Conservation (phyloP, 2,113 vertebrate genomes). For the Rattus norvegicus region GRCr8 NC_086027.1:86621501-86622000, state of each 20-base stretch:
- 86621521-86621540: conserved; percentile 56
- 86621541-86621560: conserved; percentile 8
- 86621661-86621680: not conserved
- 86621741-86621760: not conserved
- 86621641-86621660: not conserved
- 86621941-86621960: not conserved
- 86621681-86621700: not conserved
- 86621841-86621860: not conserved
- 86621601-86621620: conserved; percentile 22
- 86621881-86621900: not conserved
- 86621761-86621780: not conserved
- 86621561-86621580: conserved; percentile 56
- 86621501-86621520: conserved; percentile 76
- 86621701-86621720: not conserved
- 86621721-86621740: not conserved
- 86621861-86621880: not conserved
- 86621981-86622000: not conserved
- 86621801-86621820: not conserved
- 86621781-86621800: not conserved
- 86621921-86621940: not conserved
- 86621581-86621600: conserved; percentile 55
- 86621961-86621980: not conserved
- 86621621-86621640: not conserved
- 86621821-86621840: not conserved
- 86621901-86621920: not conserved